Base-by-base conservation (phyloP, 2,888 invertebrate genomes). In the Heterodera filipjevi region DNA sequence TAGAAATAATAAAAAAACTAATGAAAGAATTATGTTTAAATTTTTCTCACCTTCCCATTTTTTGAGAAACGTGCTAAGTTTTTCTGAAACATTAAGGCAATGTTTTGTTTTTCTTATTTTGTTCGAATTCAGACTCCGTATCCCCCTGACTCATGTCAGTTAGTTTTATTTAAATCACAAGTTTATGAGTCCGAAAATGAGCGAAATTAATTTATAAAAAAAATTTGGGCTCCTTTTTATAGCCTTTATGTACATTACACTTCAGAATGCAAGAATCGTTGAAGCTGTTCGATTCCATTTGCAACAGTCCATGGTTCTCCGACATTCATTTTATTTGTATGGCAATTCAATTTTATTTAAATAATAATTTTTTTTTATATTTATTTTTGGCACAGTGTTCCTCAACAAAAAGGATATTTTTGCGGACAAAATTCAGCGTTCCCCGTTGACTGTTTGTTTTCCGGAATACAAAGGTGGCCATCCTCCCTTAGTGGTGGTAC, bases 251-350 rank as follows among this genome's bases (percentile, higher is more conserved):
- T n/a, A 59, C 10, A 6, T n/a, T 1, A n/a, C 27, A 2, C n/a
- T 49, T 27, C 39, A 74, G 98, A 91, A 99, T 99, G 99, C 98
- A 99, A 92, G 99, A 99, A 92, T 96, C 96, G 91, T 92, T 99
- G 91, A 98, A 98, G 92, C 92, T 99, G 89, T 99, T 99, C 91
- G 99, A 99, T 92, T 98, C 98, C 81, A 99, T 99, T 92, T 99
- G 99, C 92, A 99, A 99, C 93, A 97, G 97, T 92, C 98, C 99
- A 91, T 99, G 99, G 99, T 99, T 99, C 91, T 96, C 97, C 77
- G 98, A 99, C 91, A 99, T 98, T 90, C 97, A 98, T 90, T 99
- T 99, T 91, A 79, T 79, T 44, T 73, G 73, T 73, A 46, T 3
- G 71, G 6, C 27, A 35, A 3, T 14, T 14, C 8, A 10, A 33